A percentile compares a stretch with the other conserved stretches of the same genome.
Evolutionary conservation across 2,888 invertebrate genomes (phyloP).

Genomic region (Drosophila anomalata): DNA sequence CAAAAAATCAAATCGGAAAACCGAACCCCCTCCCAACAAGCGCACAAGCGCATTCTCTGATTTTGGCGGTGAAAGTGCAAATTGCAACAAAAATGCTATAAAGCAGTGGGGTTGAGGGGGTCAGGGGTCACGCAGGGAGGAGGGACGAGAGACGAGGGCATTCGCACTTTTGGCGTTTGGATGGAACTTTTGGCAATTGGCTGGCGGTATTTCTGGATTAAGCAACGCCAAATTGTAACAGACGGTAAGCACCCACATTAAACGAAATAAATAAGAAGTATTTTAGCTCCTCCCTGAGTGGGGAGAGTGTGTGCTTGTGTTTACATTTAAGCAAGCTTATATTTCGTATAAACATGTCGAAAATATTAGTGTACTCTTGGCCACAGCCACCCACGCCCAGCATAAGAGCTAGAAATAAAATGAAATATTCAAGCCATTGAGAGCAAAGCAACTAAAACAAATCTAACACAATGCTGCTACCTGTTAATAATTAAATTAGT

Average conservation of each 20-base stretch:
- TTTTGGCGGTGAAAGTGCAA: constrained; percentile 37
- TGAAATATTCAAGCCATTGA: constrained; percentile 57
- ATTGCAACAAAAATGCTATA: background rate
- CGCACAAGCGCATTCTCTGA: background rate
- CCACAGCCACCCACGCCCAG: constrained; percentile 5
- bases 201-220: constrained; percentile 71
- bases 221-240: constrained; percentile 69
- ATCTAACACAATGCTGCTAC: constrained; percentile 54
- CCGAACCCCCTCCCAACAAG: background rate
- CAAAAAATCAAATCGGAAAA: background rate
- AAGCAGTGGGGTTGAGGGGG: constrained; percentile 7
- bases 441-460: constrained; percentile 2
- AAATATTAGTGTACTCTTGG: constrained; percentile 42
- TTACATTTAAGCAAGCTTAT: constrained; percentile 19
- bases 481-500: constrained; percentile 69
- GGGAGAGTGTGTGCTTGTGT: constrained; percentile 9
- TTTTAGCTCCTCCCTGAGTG: constrained; percentile 8
- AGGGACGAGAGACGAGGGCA: background rate
- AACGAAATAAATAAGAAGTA: constrained; percentile 31
- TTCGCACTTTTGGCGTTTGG: constrained; percentile 45
- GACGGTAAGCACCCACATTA: constrained; percentile 62
- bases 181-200: constrained; percentile 66
- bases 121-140: background rate
- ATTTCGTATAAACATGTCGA: constrained; percentile 27
- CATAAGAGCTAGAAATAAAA: constrained; percentile 19